Base-by-base conservation (phyloP, 2,113 vertebrate genomes). In the Vulpes ferrilata region DNA sequence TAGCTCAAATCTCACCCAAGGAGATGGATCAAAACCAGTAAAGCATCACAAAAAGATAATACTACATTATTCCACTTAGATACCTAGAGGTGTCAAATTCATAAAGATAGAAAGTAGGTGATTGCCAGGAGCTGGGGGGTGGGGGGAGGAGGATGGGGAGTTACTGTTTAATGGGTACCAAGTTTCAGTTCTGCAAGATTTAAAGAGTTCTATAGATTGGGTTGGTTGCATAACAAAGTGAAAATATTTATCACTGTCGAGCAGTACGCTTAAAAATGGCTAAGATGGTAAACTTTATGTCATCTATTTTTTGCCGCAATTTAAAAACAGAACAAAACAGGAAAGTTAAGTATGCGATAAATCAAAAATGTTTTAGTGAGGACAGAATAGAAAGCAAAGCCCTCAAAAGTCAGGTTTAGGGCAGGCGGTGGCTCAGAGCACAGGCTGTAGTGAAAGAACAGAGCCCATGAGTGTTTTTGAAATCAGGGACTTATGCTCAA, bases 401-500 rank as follows among this genome's bases (percentile, higher is more conserved):
- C 32, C 20, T 12, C 9, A 76, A 67, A 4, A 67, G 32, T 67
- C 62, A 53, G 64, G 20, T 93, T 82, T 84, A 73, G n/a, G 38
- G 19, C 19, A 94, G 53, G 76, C 15, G 23, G 4, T 48, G 11
- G 51, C 48, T 67, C 0, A 0, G 8, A 74, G 7, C 51, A 94
- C 48, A 11, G 3, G 25, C 71, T 60, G 2, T 22, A 19, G 8
- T 17, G 9, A 84, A 69, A 9, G 69, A 64, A n/a, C 38, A 86
- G 53, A 3, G 30, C 23, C 69, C 30, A 85, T 11, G 22, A 60
- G 38, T 97, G 69, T 93, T 93, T 96, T 71, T 27, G 53, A 90
- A 85, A 81, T 96, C 64, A 73, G 20, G 7, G 10, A 67, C 93
- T 96, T 90, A 79, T 76, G 73, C 15, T 85, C n/a, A 95, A 86